A percentile compares a stretch with the other conserved stretches of the same genome.
These are phyloP conservation scores for Tragelaphus eurycerus DNA, from an alignment of 2,797 vertebrate species.

Conservation along the genomic window DNA sequence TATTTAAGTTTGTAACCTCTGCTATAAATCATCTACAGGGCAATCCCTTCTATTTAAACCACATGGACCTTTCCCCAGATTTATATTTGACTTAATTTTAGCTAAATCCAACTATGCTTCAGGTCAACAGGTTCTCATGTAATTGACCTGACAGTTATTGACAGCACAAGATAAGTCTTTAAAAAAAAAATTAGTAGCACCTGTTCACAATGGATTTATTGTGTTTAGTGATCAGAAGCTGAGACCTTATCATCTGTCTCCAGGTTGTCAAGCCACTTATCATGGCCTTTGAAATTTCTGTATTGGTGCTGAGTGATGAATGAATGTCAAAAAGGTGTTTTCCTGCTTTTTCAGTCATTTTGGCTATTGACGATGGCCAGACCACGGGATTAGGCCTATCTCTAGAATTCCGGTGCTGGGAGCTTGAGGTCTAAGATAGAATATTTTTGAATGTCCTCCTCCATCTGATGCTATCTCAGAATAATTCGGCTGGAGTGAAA, in stretches of 20 bases:
- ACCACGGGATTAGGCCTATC: constrained; percentile 33
- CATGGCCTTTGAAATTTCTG: constrained; percentile 70
- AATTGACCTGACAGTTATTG: constrained; percentile 49
- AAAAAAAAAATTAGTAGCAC: constrained; percentile 57
- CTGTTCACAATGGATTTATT: constrained; percentile 62
- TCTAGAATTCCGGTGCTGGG: constrained; percentile 39
- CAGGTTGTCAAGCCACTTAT: constrained; percentile 77
- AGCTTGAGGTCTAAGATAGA: constrained; percentile 25
- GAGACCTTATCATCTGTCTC: constrained; percentile 75
- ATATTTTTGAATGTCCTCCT: constrained; percentile 45
- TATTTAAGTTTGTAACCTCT: not conserved
- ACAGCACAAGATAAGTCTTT: constrained; percentile 20
- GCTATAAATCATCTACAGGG: not conserved
- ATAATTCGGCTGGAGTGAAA: constrained; percentile 15
- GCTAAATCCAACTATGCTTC: not conserved
- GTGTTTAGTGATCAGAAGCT: constrained; percentile 71
- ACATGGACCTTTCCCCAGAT: not conserved
- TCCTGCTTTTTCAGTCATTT: constrained; percentile 56
- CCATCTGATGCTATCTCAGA: constrained; percentile 42
- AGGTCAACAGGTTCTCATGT: not conserved
- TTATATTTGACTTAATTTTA: constrained; percentile 16
- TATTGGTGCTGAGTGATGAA: constrained; percentile 66
- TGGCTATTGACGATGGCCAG: constrained; percentile 53
- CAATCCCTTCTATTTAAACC: constrained; percentile 28
- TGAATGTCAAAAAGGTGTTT: constrained; percentile 58